phyloP scores from a whole-genome alignment of 1,140 invertebrate species.

The Chionoecetes opilio region DNA sequence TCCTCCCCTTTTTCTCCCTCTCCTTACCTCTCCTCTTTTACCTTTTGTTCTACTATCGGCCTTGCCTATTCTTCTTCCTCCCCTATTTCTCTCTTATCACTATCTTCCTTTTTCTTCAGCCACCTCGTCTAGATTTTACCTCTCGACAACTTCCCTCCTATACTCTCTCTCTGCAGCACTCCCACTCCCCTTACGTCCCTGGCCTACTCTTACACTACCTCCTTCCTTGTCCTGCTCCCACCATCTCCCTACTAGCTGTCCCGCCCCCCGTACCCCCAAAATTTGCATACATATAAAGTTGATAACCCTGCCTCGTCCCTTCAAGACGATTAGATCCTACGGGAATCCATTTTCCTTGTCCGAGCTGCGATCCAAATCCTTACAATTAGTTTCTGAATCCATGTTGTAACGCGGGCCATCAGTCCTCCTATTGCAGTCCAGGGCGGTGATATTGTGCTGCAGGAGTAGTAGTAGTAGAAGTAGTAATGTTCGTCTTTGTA shows the following conservation, averaged over 20 bases:
- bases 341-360: conserved; percentile 72
- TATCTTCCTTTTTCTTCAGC: neutral
- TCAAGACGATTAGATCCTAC: conserved; percentile 64
- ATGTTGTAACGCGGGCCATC: conserved; percentile 42
- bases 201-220: neutral
- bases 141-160: neutral
- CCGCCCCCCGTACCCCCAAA: neutral
- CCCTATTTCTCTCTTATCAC: neutral
- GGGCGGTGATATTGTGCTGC: neutral
- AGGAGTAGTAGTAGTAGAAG: neutral
- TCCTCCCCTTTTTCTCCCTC: neutral
- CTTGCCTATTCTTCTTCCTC: no score
- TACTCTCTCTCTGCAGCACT: neutral
- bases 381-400: conserved; percentile 70
- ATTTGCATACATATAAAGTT: conserved; percentile 73
- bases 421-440: conserved; percentile 15
- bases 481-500: neutral
- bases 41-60: no score
- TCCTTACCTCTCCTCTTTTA: no score
- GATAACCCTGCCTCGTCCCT: conserved; percentile 54
- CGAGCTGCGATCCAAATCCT: conserved; percentile 67
- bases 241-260: neutral
- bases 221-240: neutral
- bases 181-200: neutral
- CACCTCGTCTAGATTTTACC: no score